These are phyloP conservation scores for Aphelinus atriplicis DNA, from an alignment of 1,140 invertebrate species.

Conservation along the genomic window DNA sequence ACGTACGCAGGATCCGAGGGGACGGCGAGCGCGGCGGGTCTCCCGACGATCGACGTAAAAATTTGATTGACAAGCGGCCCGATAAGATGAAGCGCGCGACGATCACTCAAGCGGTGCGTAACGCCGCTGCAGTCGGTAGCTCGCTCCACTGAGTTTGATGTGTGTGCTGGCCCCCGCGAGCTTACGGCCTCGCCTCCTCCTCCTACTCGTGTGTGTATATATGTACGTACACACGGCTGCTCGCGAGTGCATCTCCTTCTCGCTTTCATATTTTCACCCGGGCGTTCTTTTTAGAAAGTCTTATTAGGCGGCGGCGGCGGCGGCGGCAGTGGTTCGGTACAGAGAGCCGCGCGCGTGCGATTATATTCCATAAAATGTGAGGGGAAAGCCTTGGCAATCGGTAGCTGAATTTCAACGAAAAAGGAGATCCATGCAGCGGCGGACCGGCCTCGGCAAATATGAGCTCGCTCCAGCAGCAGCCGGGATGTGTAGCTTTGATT, in stretches of 20 bases:
- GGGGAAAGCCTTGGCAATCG: constrained; percentile 38
- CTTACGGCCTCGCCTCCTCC: constrained; percentile 8
- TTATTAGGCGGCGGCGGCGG: constrained; percentile 29
- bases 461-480: not conserved
- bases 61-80: no score
- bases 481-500: constrained; percentile 37
- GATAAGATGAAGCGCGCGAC: not conserved
- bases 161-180: no score
- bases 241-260: constrained; percentile 36
- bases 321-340: not conserved
- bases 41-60: no score
- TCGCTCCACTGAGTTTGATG: no score
- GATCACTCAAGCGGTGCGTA: not conserved
- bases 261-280: constrained; percentile 43
- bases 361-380: constrained; percentile 41
- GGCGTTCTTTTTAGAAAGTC: constrained; percentile 42
- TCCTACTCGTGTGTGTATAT: not conserved
- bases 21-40: no score
- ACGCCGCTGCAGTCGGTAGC: not conserved
- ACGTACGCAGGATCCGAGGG: no score
- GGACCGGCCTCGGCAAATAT: constrained; percentile 12
- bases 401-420: constrained; percentile 32
- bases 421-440: no score
- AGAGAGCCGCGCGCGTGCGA: constrained; percentile 17
- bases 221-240: not conserved